Conservation (phyloP, 2,113 vertebrate genomes). For the Daboia siamensis region DNA sequence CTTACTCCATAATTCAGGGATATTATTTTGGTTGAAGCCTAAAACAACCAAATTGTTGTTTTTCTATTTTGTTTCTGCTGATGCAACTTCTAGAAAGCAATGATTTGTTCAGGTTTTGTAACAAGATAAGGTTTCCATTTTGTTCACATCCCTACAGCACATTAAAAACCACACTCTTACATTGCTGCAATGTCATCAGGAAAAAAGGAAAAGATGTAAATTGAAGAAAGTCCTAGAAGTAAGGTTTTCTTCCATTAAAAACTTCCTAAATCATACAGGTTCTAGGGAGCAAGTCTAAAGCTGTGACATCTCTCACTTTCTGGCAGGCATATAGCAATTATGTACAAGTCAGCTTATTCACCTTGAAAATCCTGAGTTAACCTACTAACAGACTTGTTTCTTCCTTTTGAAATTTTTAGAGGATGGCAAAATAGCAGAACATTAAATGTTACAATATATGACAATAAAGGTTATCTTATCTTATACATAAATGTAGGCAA, state of each 20-base stretch:
- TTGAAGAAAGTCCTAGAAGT: neutral
- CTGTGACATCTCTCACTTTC: neutral
- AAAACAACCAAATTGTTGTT: neutral
- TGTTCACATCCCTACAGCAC: neutral
- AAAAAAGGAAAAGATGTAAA: neutral
- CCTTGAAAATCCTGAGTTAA: neutral
- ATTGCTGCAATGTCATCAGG: neutral
- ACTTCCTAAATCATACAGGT: neutral
- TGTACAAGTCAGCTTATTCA: neutral
- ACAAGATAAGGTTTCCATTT: neutral
- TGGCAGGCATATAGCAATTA: neutral
- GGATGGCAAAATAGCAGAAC: neutral
- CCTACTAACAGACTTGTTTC: neutral
- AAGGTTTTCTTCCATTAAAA: neutral
- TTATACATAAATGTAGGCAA: neutral
- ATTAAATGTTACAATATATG: neutral
- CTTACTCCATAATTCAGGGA: neutral
- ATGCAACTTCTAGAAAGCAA: neutral
- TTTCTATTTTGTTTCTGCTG: neutral
- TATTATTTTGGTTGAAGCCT: neutral
- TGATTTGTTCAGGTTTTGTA: neutral
- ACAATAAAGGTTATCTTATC: too few relatives aligned
- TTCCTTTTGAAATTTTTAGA: neutral
- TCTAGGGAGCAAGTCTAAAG: neutral
- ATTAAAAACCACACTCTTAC: neutral